Base-by-base conservation (phyloP, 2,113 vertebrate species). In the Heptranchias perlo region DNA sequence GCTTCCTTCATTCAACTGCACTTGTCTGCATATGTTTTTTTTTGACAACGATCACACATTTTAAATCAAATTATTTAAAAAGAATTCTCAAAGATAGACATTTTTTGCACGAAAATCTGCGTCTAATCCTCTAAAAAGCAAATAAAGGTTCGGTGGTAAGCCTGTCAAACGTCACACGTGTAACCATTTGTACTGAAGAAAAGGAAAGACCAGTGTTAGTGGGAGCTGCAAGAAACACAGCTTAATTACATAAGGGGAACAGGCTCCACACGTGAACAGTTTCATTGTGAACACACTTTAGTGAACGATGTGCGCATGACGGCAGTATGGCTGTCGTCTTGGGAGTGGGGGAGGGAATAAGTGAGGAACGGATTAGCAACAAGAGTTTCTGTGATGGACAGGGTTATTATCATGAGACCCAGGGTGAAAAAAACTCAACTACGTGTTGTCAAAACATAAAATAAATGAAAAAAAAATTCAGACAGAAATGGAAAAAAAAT, bases 321-420 rank as follows among this genome's bases (percentile, higher is more conserved):
- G 44, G 87, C 64, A 47, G 96, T 62, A 62, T 39, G 73, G 31
- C 52, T 18, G 54, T 49, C 69, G 89, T 92, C 58, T 7, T 96
- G 76, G 76, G 86, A 92, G 76, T 62, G 69, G 96, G 93, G 97
- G 96, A 96, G 97, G 97, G 96, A 96, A 96, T 96, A 94, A 97
- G 96, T 96, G 95, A 96, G 97, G 92, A 94, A 96, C 64, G 96
- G 94, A 94, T 98, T 97, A 98, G 97, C 97, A 98, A 97, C 97
- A 98, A 96, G 96, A 98, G 97, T 97, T 97, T 98, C 98, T 98
- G 97, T 98, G 97, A 96, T 97, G 97, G 96, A 97, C 97, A 97
- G 98, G 97, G 16, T 97, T 97, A 97, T 97, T 97, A 0, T 98
- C 97, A 96, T 97, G 97, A 87, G 97, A 97, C 31, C 97, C 97